These are phyloP conservation scores for Calcarius lapponicus DNA, from an alignment of 2,797 vertebrate species.

Conservation along the genomic window DNA sequence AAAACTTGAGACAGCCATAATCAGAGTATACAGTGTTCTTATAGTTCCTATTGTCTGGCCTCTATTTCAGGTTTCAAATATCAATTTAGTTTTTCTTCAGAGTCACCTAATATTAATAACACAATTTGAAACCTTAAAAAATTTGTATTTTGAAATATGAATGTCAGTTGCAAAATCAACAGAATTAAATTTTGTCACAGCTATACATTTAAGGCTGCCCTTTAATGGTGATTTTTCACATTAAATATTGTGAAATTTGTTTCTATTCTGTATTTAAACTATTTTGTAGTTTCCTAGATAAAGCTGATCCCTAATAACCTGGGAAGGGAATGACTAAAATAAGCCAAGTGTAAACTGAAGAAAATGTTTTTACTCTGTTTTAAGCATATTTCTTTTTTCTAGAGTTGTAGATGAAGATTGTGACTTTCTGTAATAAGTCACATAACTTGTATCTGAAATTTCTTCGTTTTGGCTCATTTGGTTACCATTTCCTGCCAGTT, in stretches of 20 bases:
- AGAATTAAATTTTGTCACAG: not conserved
- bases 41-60: not conserved
- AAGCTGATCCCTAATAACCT: not conserved
- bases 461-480: not conserved
- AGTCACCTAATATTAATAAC: not conserved
- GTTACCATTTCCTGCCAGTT: not conserved
- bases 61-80: not conserved
- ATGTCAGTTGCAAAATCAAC: not conserved
- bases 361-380: not conserved
- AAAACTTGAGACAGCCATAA: not conserved
- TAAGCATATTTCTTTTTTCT: not conserved
- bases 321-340: fast-evolving
- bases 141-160: not conserved
- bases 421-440: not conserved
- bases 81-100: not conserved
- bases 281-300: not conserved
- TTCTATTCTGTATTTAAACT: not conserved
- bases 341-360: not conserved
- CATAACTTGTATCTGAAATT: not conserved
- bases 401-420: not conserved
- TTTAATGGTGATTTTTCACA: not conserved
- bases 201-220: not conserved
- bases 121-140: not conserved
- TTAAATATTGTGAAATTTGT: not conserved
- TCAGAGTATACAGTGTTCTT: not conserved